These are phyloP conservation scores for Idris sp. DNA, from an alignment of 1,140 invertebrate species.

Conservation along the genomic window DNA sequence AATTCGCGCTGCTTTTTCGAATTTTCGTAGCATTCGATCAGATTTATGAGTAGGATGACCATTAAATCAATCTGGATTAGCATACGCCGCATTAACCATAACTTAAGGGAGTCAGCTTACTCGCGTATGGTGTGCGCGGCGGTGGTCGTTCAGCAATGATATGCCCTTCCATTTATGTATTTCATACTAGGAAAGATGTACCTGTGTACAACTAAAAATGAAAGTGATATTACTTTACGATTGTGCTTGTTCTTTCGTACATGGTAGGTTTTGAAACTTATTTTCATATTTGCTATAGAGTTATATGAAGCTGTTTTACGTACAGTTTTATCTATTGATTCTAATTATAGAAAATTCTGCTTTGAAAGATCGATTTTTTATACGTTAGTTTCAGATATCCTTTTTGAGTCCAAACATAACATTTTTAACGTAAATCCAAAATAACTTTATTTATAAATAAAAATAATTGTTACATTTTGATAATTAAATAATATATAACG, in stretches of 20 bases:
- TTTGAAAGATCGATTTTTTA: too few relatives aligned
- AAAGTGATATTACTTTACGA: conserved; percentile 49
- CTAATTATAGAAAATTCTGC: too few relatives aligned
- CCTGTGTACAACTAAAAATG: conserved; percentile 21
- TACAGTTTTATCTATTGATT: too few relatives aligned
- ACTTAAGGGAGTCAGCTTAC: conserved; percentile 63
- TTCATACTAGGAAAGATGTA: conserved; percentile 42
- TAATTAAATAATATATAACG: too few relatives aligned
- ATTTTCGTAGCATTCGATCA: conserved; percentile 56
- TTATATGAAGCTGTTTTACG: too few relatives aligned
- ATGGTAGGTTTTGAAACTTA: conserved; percentile 15
- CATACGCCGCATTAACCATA: conserved; percentile 73
- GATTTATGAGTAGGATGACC: conserved; percentile 68
- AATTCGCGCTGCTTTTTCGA: conserved; percentile 47
- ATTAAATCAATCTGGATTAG: conserved; percentile 75
- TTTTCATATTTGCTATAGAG: conserved; percentile 26
- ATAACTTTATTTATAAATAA: too few relatives aligned
- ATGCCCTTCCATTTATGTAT: conserved; percentile 30
- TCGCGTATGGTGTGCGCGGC: conserved; percentile 29
- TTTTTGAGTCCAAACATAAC: too few relatives aligned
- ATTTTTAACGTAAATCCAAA: too few relatives aligned
- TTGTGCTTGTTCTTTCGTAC: conserved; percentile 37
- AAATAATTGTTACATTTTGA: too few relatives aligned
- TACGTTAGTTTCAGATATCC: too few relatives aligned
- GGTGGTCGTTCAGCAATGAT: conserved; percentile 31